These are phyloP conservation scores for Odontomachus brunneus DNA, from an alignment of 1,140 invertebrate genomes.

Conservation along the genomic window DNA sequence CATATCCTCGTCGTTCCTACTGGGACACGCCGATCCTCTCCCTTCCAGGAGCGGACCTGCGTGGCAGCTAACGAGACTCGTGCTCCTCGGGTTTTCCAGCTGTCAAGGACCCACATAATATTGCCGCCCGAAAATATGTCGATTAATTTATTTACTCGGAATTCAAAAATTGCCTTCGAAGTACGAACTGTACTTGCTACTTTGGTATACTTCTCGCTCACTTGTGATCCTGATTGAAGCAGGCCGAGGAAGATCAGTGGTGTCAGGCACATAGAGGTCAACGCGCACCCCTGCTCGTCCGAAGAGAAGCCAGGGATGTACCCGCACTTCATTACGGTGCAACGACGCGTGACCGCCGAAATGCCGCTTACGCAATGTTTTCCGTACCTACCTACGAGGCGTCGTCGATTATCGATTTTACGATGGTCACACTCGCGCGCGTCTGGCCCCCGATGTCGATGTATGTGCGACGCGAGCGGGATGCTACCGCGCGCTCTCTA, in stretches of 20 bases:
- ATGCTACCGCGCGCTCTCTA: neutral
- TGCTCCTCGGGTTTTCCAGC: neutral
- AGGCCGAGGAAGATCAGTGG: neutral
- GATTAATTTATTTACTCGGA: neutral
- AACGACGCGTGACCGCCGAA: slow-evolving; percentile 43
- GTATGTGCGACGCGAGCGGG: neutral
- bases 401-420: slow-evolving; percentile 65
- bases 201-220: neutral
- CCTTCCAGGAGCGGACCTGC: slow-evolving; percentile 33
- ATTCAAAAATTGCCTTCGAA: neutral
- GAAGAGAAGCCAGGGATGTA: slow-evolving; percentile 42
- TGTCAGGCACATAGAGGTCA: neutral
- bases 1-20: slow-evolving; percentile 46
- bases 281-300: neutral
- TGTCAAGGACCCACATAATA: neutral
- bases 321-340: slow-evolving; percentile 10
- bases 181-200: too few species aligned
- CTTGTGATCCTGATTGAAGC: too few species aligned
- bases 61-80: slow-evolving; percentile 7
- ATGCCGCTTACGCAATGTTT: slow-evolving; percentile 38
- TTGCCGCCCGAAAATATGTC: neutral
- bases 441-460: neutral
- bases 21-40: slow-evolving; percentile 31
- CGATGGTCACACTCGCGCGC: neutral
- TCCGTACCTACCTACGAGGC: neutral